A percentile compares a stretch with the other conserved stretches of the same genome.
Conservation (phyloP, 2,888 invertebrate species). For the Eupithecia tripunctaria region DNA sequence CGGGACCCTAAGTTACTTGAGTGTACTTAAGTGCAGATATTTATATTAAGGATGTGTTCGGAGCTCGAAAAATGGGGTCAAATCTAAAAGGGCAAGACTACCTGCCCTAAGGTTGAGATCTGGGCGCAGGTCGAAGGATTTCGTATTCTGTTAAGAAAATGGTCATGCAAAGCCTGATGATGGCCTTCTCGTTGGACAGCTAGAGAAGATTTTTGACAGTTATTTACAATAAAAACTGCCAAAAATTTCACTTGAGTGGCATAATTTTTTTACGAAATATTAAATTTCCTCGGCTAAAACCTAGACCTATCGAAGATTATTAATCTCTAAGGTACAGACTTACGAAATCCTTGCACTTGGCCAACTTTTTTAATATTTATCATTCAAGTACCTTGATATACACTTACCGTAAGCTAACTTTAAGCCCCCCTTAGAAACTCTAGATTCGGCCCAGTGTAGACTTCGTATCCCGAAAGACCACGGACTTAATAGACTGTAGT, state of each 20-base stretch:
- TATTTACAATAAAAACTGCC: neutral
- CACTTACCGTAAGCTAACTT: constrained; percentile 16
- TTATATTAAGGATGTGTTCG: constrained; percentile 16
- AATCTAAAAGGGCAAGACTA: constrained; percentile 24
- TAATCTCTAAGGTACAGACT: neutral
- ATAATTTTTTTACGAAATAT: neutral
- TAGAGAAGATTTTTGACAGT: neutral
- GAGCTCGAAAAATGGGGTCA: constrained; percentile 34
- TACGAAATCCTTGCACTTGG: neutral
- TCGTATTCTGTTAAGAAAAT: neutral
- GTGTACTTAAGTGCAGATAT: constrained; percentile 39
- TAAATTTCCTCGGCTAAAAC: neutral
- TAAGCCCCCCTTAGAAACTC: constrained; percentile 26
- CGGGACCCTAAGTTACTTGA: constrained; percentile 19
- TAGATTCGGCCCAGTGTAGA: constrained; percentile 41
- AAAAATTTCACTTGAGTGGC: neutral
- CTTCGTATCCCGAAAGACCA: constrained; percentile 78
- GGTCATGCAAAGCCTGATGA: neutral
- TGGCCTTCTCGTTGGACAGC: neutral
- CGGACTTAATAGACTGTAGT: constrained; percentile 78
- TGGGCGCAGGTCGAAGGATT: constrained; percentile 12
- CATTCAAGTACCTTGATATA: constrained; percentile 18
- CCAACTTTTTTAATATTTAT: neutral
- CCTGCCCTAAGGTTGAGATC: constrained; percentile 7
- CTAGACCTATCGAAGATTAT: neutral